Percentiles rank a stretch among this genome's conserved stretches.
These are phyloP conservation scores for Nyleta sp. DNA, from an alignment of 2,888 invertebrate genomes.

Conservation along the genomic window DNA sequence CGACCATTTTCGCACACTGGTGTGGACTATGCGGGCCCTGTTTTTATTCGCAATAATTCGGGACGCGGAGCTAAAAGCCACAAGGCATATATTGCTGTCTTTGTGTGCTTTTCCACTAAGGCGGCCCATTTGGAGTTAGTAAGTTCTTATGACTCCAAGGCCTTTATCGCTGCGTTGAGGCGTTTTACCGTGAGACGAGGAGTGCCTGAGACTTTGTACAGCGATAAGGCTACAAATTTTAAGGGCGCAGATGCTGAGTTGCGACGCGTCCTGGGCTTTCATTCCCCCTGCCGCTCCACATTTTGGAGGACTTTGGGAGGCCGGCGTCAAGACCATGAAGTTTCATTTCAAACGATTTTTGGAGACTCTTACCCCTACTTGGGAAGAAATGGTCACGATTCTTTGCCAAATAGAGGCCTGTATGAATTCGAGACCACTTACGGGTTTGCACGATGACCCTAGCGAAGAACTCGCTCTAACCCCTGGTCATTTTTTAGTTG, in stretches of 20 bases:
- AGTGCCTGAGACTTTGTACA: not conserved
- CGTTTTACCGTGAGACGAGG: not conserved
- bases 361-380: constrained; percentile 2
- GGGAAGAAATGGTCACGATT: constrained; percentile 13
- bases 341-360: constrained; percentile 10
- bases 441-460: not conserved
- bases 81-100: not conserved
- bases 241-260: constrained; percentile 30
- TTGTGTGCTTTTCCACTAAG: not conserved
- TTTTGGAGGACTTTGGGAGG: constrained; percentile 32
- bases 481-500: not conserved
- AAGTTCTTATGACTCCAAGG: not conserved
- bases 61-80: not conserved
- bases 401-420: constrained; percentile 9
- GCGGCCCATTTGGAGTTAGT: constrained; percentile 7
- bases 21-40: constrained; percentile 11
- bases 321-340: constrained; percentile 16
- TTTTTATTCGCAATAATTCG: not conserved
- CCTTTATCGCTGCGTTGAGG: constrained; percentile 7
- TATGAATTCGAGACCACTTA: not conserved
- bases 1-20: not conserved
- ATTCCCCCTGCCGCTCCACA: constrained; percentile 41
- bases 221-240: constrained; percentile 25
- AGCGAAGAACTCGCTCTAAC: not conserved
- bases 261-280: constrained; percentile 25